phyloP scores from a whole-genome alignment of 2,888 invertebrate genomes.

The Troides aeacus region DNA sequence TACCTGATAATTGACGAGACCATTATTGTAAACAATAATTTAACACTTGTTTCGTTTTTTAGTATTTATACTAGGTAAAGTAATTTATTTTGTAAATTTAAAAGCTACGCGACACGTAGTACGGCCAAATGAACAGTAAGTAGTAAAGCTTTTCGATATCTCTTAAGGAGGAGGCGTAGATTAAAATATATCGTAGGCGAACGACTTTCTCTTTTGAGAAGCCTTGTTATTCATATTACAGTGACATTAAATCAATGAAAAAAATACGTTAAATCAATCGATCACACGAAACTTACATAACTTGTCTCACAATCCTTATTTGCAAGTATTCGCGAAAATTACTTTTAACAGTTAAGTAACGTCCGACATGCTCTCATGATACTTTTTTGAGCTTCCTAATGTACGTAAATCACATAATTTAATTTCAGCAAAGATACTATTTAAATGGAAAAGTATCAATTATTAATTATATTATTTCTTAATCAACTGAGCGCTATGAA shows the following conservation, averaged over 20 bases:
- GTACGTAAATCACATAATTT: no score
- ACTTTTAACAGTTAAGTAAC: background rate
- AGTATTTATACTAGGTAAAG: background rate
- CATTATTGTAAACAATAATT: background rate
- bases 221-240: constrained; percentile 33
- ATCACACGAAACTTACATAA: background rate
- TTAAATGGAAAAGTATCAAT: no score
- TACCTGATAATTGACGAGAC: constrained; percentile 1
- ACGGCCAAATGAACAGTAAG: constrained; percentile 35
- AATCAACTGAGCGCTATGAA: no score
- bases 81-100: background rate
- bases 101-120: constrained; percentile 20
- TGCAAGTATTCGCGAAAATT: background rate
- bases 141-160: constrained; percentile 35
- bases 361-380: background rate
- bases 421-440: no score
- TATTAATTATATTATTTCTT: no score
- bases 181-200: constrained; percentile 52
- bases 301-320: background rate
- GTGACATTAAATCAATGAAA: constrained; percentile 17
- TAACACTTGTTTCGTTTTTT: background rate
- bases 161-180: constrained; percentile 45
- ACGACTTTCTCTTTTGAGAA: constrained; percentile 69
- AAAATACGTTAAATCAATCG: background rate
- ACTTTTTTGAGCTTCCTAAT: no score